A percentile compares a stretch with the other conserved stretches of the same genome.
Evolutionary conservation across 2,888 invertebrate genomes (phyloP).

Genomic region (Lacanobia wlatinum): DNA sequence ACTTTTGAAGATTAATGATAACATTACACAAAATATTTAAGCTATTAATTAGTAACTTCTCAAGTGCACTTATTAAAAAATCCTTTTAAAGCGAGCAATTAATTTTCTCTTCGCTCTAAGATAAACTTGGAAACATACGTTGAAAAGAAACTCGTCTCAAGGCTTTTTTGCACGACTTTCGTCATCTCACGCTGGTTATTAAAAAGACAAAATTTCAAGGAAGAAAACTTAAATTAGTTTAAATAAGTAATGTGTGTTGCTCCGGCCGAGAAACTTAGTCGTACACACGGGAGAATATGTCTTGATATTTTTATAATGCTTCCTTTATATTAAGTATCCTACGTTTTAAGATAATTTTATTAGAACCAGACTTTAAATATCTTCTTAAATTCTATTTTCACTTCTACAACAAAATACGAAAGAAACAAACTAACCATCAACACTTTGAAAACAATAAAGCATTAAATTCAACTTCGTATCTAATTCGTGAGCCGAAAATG

Average conservation of each 20-base stretch:
- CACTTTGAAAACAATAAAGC: conserved; percentile 8
- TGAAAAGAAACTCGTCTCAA: conserved; percentile 65
- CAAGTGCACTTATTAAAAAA: conserved; percentile 49
- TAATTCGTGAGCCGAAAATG: conserved; percentile 50
- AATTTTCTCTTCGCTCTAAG: conserved; percentile 59
- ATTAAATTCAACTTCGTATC: conserved; percentile 31
- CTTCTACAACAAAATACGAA: neutral
- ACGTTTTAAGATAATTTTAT: too few relatives aligned
- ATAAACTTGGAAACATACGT: conserved; percentile 67
- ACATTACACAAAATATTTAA: conserved; percentile 21
- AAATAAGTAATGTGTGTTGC: conserved; percentile 28
- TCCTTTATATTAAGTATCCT: too few relatives aligned
- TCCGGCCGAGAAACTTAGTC: conserved; percentile 18
- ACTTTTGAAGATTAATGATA: conserved; percentile 23
- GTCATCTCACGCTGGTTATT: conserved; percentile 65
- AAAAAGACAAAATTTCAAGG: conserved; percentile 51
- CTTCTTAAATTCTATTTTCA: neutral
- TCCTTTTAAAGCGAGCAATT: conserved; percentile 59
- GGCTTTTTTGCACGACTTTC: conserved; percentile 62
- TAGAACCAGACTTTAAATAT: neutral
- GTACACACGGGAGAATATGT: neutral
- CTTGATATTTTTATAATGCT: neutral
- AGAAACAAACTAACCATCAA: neutral
- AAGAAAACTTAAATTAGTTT: conserved; percentile 46
- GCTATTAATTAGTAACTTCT: conserved; percentile 49